Conservation (phyloP, 2,113 vertebrate species). For the western clawed frog (Xenopus tropicalis) region UCB_Xtro_10.0 CM004449.2:64651001-64651500, state of each 20-base stretch:
- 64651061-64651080: no score
- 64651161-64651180: neutral
- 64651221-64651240: conserved; percentile 8
- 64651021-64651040: no score
- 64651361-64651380: neutral
- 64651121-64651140: no score
- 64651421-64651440: conserved; percentile 20
- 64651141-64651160: neutral
- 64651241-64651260: conserved; percentile 18
- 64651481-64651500: conserved; percentile 42
- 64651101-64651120: no score
- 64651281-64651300: neutral
- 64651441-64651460: conserved; percentile 37
- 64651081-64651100: no score
- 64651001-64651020: no score
- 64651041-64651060: no score
- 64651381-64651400: conserved; percentile 16
- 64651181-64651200: conserved; percentile 15
- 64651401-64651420: conserved; percentile 7
- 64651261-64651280: neutral
- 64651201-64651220: conserved; percentile 11
- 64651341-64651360: conserved; percentile 11
- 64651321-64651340: neutral
- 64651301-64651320: neutral
- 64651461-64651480: conserved; percentile 36